Percentiles rank a stretch among this genome's conserved stretches.
These are phyloP conservation scores for Alexandromys fortis DNA, from an alignment of 2,113 vertebrate genomes.

Conservation along the genomic window DNA sequence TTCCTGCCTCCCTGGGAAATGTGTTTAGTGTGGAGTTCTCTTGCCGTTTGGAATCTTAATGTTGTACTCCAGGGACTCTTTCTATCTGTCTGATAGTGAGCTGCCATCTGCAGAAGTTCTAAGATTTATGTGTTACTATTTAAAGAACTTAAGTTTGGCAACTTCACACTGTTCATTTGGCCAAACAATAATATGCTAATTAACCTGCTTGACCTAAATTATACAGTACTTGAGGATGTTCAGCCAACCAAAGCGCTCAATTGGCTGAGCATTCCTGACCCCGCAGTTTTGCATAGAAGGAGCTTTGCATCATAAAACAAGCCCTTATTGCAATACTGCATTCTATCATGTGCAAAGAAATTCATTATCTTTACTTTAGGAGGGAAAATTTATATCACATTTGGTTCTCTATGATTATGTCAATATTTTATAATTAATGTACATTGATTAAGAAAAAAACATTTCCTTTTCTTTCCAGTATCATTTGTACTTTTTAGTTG, in stretches of 20 bases:
- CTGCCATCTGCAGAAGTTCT: conserved; percentile 67
- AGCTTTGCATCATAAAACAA: conserved; percentile 53
- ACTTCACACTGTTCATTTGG: conserved; percentile 80
- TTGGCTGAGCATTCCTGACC: conserved; percentile 60
- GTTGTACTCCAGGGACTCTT: conserved; percentile 69
- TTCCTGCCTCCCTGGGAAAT: conserved; percentile 80
- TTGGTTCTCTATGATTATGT: conserved; percentile 59
- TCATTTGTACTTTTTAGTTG: background rate
- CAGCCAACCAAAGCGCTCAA: conserved; percentile 44
- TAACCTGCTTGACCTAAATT: conserved; percentile 86
- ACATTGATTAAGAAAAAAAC: background rate
- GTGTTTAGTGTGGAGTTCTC: conserved; percentile 67
- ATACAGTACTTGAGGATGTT: conserved; percentile 69
- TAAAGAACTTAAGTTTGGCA: conserved; percentile 82
- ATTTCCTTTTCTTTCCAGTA: background rate
- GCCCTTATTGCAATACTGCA: background rate
- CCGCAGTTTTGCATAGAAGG: conserved; percentile 31
- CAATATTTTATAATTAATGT: conserved; percentile 53
- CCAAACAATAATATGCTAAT: conserved; percentile 85
- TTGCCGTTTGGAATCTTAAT: conserved; percentile 80
- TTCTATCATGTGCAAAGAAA: conserved; percentile 69
- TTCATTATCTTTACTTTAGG: conserved; percentile 48
- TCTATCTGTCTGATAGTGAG: conserved; percentile 80
- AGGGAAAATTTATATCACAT: conserved; percentile 48
- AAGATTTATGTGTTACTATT: conserved; percentile 87